These are phyloP conservation scores for Brachionus koreanus DNA, from an alignment of 1,140 invertebrate species.

Conservation along the genomic window DNA sequence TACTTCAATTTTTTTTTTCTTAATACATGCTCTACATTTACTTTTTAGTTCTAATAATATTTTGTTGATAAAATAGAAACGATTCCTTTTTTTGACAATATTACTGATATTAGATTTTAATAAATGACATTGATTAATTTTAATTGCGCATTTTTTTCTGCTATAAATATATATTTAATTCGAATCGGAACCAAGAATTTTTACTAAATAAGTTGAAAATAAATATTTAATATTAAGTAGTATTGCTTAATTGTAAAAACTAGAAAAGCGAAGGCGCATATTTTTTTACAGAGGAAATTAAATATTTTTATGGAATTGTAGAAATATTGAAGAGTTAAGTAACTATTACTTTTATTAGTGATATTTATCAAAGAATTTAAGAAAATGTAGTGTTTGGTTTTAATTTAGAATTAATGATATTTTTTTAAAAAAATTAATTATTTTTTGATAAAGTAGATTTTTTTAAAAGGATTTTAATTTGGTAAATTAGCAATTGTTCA, in stretches of 20 bases:
- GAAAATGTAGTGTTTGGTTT: no score
- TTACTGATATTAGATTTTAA: not conserved
- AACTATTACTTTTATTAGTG: no score
- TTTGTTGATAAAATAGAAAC: not conserved
- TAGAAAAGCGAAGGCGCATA: no score
- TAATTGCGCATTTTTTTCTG: not conserved
- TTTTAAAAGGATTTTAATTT: no score
- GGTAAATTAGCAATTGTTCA: not conserved
- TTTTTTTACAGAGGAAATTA: no score
- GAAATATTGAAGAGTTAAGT: no score
- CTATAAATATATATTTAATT: not conserved
- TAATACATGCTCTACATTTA: not conserved
- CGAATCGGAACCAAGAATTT: not conserved
- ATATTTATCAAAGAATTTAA: no score
- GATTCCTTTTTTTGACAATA: not conserved
- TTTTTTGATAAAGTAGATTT: no score
- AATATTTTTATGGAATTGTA: no score
- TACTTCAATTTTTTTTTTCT: not conserved
- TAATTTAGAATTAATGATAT: no score
- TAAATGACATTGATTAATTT: not conserved
- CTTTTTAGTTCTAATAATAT: not conserved
- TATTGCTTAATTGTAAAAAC: not conserved
- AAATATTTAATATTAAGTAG: not conserved
- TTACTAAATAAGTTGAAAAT: not conserved
- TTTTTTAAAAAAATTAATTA: no score